Evolutionary conservation across 1,140 invertebrate species (phyloP), one percentile per base, ranked within the genome.

Genomic region (Ips nitidus): DNA sequence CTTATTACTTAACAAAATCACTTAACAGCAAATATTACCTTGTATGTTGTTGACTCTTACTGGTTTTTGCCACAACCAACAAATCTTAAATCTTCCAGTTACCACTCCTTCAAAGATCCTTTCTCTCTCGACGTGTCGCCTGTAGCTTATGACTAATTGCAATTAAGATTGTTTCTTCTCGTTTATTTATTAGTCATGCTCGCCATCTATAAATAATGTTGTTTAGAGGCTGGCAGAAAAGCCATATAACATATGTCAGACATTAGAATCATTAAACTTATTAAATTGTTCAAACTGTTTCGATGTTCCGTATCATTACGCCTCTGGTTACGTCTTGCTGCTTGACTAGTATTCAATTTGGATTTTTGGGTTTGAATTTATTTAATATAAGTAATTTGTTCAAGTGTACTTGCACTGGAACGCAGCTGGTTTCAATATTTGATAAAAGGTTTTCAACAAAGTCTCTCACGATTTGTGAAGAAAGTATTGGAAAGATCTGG

Each of bases 271-370:
- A 63, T 63, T 63, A 63, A 41, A 8, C 40, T 63, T 63, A 63
- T 63, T 63, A 63, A 63, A 63, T 63, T 63, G 61, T 63, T 63
- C 52, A 63, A 63, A 63, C 61, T 63, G 53, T 63, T 63, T 63
- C 61, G 53, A 8, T 63, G 61, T 63, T 63, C 52, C 61, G 61
- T 63, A 53, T 50, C 45, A 63, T 63, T 63, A 63, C 52, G 61
- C 61, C 52, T 22, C 47, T 38, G 42, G 61, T 50, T 63, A 39
- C 22, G 47, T n/a, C 22, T 56, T 38, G 3, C 38, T 52, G 42
- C 47, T 40, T 52, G 7, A 36, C 45, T 60, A 37, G 41, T n/a
- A 60, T 52, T 63, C 39, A 63, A 52, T 63, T 50, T 63, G 47
- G 61, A 50, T 63, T 63, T 52, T 50, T 63, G 47, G 61, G 61